Evolutionary conservation across 2,113 vertebrate genomes (phyloP).

Genomic region (Sander vitreus): DNA sequence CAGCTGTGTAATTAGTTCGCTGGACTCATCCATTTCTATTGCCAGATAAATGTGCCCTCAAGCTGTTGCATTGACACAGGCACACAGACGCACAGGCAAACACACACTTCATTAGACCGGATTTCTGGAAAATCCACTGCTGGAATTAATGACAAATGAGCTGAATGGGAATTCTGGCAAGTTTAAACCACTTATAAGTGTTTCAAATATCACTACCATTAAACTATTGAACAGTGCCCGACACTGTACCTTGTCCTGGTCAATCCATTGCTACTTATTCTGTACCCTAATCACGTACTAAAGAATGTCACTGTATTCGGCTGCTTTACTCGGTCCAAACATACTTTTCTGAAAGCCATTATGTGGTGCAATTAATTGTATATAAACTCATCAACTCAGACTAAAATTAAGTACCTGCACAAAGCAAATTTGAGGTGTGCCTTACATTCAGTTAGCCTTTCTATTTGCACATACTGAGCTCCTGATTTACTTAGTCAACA

Average conservation of each 20-base stretch:
- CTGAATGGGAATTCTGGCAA: background rate
- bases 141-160: constrained; percentile 19
- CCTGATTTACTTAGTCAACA: background rate
- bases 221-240: background rate
- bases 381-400: background rate
- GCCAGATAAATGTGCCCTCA: constrained; percentile 42
- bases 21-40: constrained; percentile 50
- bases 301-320: background rate
- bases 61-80: constrained; percentile 33
- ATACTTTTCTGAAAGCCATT: background rate
- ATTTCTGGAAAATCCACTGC: constrained; percentile 38
- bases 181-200: background rate
- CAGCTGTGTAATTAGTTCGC: constrained; percentile 61
- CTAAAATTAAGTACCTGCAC: background rate
- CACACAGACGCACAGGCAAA: constrained; percentile 5
- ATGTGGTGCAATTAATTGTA: background rate
- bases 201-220: background rate
- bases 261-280: background rate
- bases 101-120: constrained; percentile 27
- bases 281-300: background rate
- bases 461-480: background rate
- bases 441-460: background rate
- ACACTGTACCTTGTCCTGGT: background rate
- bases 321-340: background rate
- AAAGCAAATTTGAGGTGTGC: background rate